Percentiles rank a stretch among this genome's conserved stretches.
Evolutionary conservation across 2,888 invertebrate genomes (phyloP).

Genomic region (Lucinisca nassula): DNA sequence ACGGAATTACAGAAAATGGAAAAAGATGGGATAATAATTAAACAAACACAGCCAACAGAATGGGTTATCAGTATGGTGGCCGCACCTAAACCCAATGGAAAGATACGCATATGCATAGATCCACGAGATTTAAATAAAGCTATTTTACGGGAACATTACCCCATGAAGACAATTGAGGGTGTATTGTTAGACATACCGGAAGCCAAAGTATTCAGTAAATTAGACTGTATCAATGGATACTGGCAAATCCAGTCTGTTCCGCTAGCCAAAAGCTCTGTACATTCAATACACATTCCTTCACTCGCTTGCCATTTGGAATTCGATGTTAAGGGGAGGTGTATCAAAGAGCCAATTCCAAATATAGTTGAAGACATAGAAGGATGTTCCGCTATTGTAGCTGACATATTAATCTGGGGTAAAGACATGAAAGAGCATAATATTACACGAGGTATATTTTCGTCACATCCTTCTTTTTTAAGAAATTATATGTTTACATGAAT

Average conservation of each 20-base stretch:
- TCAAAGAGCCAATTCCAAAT: slow-evolving; percentile 31
- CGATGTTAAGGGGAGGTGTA: slow-evolving; percentile 52
- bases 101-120: slow-evolving; percentile 59
- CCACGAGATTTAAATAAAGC: slow-evolving; percentile 67
- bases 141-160: slow-evolving; percentile 50
- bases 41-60: slow-evolving; percentile 62
- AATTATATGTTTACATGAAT: no score
- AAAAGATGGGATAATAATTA: slow-evolving; percentile 48
- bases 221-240: slow-evolving; percentile 42
- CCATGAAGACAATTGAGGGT: slow-evolving; percentile 57
- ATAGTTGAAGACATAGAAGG: slow-evolving; percentile 46
- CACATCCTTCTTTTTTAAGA: no score
- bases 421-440: slow-evolving; percentile 26
- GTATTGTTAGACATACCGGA: slow-evolving; percentile 43
- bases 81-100: slow-evolving; percentile 46
- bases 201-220: slow-evolving; percentile 45
- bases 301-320: slow-evolving; percentile 48
- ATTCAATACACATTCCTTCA: slow-evolving; percentile 51
- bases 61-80: slow-evolving; percentile 70
- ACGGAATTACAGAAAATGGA: slow-evolving; percentile 65
- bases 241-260: slow-evolving; percentile 40
- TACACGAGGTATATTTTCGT: no score
- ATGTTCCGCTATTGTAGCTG: slow-evolving; percentile 31
- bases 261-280: slow-evolving; percentile 36
- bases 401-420: slow-evolving; percentile 48